These are phyloP conservation scores for Cinclus cinclus DNA, from an alignment of 2,113 vertebrate species.

Conservation along the genomic window DNA sequence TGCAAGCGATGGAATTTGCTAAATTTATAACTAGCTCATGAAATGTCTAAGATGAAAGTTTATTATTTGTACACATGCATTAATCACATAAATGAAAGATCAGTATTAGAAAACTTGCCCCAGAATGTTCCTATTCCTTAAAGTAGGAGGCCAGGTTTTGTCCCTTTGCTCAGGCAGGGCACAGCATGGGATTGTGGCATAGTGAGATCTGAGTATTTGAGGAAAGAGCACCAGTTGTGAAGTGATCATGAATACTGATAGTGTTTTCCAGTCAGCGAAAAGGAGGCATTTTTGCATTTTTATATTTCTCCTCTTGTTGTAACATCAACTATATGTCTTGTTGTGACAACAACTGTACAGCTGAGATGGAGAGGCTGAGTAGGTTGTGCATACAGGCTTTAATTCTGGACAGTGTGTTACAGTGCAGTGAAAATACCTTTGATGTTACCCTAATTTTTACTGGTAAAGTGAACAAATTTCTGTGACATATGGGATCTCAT, in stretches of 20 bases:
- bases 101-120: neutral
- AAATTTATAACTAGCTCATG: neutral
- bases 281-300: neutral
- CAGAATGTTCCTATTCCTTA: neutral
- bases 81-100: neutral
- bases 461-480: neutral
- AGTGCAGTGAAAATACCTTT: neutral
- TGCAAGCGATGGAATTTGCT: neutral
- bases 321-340: too few relatives aligned
- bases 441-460: neutral
- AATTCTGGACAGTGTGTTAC: neutral
- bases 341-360: neutral
- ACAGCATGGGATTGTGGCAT: neutral
- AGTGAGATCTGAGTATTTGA: neutral
- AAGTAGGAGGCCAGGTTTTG: neutral
- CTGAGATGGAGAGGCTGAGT: neutral
- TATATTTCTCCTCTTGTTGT: neutral
- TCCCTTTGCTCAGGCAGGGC: neutral
- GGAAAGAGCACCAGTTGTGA: neutral
- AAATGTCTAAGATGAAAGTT: neutral
- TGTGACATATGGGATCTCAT: neutral
- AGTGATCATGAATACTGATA: neutral
- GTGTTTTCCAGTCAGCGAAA: neutral
- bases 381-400: neutral
- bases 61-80: neutral